Evolutionary conservation across 92 coral and sea anemone genomes (phyloP).

Genomic region (Pocillopora meandrina): DNA sequence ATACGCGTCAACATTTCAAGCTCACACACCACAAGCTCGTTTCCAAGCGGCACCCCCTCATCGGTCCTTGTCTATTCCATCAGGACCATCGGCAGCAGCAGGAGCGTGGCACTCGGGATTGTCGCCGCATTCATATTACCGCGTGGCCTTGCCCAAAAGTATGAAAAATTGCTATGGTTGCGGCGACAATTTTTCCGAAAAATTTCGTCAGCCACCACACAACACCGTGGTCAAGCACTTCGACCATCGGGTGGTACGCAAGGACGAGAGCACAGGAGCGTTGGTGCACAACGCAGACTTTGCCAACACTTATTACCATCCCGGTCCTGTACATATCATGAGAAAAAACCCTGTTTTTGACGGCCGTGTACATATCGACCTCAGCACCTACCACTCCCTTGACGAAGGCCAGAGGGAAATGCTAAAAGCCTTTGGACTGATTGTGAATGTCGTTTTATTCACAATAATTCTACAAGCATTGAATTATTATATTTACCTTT

Average conservation of each 20-base stretch:
- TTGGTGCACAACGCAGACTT: too few species aligned
- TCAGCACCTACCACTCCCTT: conserved; percentile 24
- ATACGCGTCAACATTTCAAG: not conserved
- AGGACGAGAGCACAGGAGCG: conserved; percentile 33
- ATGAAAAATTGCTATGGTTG: conserved; percentile 55
- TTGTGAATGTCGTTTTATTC: conserved; percentile 6
- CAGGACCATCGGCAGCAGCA: conserved; percentile 2
- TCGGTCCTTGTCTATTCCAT: too few species aligned
- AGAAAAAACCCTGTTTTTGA: not conserved
- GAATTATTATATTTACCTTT: not conserved
- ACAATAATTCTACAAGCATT: conserved; percentile 14
- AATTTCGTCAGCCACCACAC: conserved; percentile 48
- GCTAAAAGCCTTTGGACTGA: not conserved
- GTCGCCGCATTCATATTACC: conserved; percentile 39
- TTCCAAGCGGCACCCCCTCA: too few species aligned
- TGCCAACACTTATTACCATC: conserved; percentile 54
- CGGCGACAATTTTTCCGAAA: conserved; percentile 35
- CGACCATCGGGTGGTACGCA: conserved; percentile 42
- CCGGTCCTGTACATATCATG: not conserved
- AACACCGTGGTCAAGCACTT: conserved; percentile 53
- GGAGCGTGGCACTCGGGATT: conserved; percentile 8
- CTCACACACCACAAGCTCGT: not conserved
- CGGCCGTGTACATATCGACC: conserved; percentile 13
- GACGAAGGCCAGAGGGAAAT: conserved; percentile 27
- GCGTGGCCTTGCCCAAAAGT: conserved; percentile 27